Percentiles rank a stretch among this genome's conserved stretches.
phyloP scores from a whole-genome alignment of 2,113 vertebrate species.

The Scophthalmus maximus region DNA sequence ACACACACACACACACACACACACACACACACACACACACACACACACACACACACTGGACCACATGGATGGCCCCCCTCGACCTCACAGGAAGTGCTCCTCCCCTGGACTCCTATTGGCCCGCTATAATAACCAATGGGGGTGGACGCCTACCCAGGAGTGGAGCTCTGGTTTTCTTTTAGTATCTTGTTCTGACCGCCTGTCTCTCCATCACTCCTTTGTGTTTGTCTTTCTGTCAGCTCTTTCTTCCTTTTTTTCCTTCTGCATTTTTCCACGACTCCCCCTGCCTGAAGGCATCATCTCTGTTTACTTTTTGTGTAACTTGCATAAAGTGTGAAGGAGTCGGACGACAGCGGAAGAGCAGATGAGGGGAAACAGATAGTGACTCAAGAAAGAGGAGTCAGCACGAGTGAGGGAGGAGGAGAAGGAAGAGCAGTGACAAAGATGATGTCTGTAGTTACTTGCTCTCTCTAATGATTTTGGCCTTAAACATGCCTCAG shows the following conservation, averaged over 20 bases:
- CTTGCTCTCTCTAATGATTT: not conserved
- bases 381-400: conserved; percentile 36
- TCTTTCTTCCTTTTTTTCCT: conserved; percentile 8
- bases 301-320: conserved; percentile 52
- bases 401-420: conserved; percentile 20
- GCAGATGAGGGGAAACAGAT: conserved; percentile 51
- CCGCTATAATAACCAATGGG: conserved; percentile 54
- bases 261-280: conserved; percentile 33
- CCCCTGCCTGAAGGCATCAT: conserved; percentile 41
- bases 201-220: conserved; percentile 3
- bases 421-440: conserved; percentile 15
- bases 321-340: conserved; percentile 34
- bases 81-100: conserved; percentile 69
- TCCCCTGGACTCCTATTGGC: conserved; percentile 71
- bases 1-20: conserved; percentile 34
- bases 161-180: conserved; percentile 50
- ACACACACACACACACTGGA: not conserved
- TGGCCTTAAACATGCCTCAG: not conserved
- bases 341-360: conserved; percentile 40
- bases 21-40: conserved; percentile 9
- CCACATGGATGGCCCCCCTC: conserved; percentile 49
- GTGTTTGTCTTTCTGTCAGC: conserved; percentile 15
- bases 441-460: conserved; percentile 12
- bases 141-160: conserved; percentile 42
- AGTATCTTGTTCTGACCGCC: conserved; percentile 50